phyloP scores from a whole-genome alignment of 2,888 invertebrate genomes.

The Pristionchus entomophagus region DNA sequence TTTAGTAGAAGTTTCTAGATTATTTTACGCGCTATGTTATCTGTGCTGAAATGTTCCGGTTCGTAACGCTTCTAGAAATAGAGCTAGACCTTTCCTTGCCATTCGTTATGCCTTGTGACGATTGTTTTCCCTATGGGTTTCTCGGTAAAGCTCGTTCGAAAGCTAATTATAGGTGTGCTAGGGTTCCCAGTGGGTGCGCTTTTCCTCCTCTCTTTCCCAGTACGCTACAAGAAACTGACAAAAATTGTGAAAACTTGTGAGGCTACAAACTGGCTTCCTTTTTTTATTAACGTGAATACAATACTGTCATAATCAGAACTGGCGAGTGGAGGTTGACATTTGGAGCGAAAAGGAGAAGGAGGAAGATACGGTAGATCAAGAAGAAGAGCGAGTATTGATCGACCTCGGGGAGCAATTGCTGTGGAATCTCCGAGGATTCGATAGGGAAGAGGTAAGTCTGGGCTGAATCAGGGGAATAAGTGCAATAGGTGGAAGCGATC shows the following conservation, averaged over 20 bases:
- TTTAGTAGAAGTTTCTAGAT: neutral
- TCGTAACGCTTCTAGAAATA: no score
- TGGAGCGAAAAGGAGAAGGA: conserved; percentile 20
- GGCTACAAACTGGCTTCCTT: neutral
- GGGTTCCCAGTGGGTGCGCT: neutral
- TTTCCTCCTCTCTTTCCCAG: neutral
- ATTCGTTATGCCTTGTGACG: no score
- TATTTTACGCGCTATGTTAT: neutral
- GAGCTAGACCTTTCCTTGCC: no score
- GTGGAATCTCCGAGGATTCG: neutral
- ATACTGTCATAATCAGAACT: neutral
- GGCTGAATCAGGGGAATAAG: no score
- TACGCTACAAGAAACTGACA: no score
- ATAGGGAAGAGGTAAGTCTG: neutral
- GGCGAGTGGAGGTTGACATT: neutral
- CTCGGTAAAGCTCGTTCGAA: neutral
- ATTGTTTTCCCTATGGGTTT: neutral
- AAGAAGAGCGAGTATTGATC: neutral
- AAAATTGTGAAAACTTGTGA: neutral
- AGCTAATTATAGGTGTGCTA: neutral
- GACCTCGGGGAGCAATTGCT: neutral
- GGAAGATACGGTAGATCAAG: neutral
- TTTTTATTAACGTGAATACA: neutral
- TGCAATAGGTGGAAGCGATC: no score
- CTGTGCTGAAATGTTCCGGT: neutral